Percentiles rank a stretch among this genome's conserved stretches.
Evolutionary conservation across 23 tunicate genomes (phyloP).

Genomic region (Ciona savignyi): DNA sequence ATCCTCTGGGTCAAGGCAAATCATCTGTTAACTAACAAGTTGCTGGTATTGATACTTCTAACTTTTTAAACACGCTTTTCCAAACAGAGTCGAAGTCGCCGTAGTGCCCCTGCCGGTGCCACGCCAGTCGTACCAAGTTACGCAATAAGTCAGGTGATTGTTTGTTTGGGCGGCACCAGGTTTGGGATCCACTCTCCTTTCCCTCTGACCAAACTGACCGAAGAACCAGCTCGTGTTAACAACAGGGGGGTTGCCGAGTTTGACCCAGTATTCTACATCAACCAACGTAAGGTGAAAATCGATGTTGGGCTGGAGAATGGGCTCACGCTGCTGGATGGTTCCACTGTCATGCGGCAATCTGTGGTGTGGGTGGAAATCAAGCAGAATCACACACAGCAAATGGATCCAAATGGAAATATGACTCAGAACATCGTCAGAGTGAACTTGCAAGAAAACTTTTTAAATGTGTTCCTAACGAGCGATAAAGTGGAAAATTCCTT

Average conservation of each 20-base stretch:
- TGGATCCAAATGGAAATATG: background rate
- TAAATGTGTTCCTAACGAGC: conserved; percentile 14
- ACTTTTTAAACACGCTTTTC: too few species aligned
- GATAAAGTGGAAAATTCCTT: background rate
- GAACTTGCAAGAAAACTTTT: conserved; percentile 1
- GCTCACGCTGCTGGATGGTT: conserved; percentile 10
- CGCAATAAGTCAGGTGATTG: conserved; percentile 8
- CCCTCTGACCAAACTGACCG: background rate
- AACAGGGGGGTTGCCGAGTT: conserved; percentile 5
- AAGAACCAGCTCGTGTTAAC: conserved; percentile 7
- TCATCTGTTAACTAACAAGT: background rate
- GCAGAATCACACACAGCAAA: conserved; percentile 5
- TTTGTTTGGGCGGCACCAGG: background rate
- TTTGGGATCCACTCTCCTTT: conserved; percentile 2
- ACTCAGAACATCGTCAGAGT: conserved; percentile 10
- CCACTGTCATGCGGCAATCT: conserved; percentile 7
- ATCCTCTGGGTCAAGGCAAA: too few species aligned
- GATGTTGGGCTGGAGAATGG: conserved; percentile 22
- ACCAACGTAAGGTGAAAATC: background rate
- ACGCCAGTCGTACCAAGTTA: background rate
- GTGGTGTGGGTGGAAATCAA: conserved; percentile 19
- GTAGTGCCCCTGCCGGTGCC: background rate
- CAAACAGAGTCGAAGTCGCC: conserved; percentile 1
- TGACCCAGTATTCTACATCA: conserved; percentile 17
- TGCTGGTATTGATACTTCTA: too few species aligned